A percentile compares a stretch with the other conserved stretches of the same genome.
Conservation (phyloP, 2,797 vertebrate genomes). For the Myiotriccus ornatus region DNA sequence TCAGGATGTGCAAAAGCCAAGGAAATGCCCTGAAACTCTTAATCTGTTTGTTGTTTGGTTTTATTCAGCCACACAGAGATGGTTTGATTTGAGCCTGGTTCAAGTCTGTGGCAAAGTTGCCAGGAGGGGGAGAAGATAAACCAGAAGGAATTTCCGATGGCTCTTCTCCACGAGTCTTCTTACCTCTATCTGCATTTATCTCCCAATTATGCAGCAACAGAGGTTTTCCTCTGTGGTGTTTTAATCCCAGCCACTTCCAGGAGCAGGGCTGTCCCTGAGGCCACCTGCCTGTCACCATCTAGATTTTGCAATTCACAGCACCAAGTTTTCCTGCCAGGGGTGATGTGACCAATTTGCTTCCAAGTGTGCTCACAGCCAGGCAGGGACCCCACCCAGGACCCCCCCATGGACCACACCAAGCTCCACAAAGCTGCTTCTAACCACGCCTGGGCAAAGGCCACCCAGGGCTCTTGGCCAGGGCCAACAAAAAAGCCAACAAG, state of each 20-base stretch:
- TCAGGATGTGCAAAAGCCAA: not conserved
- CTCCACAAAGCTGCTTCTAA: not conserved
- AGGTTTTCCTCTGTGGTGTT: not conserved
- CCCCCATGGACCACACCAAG: not conserved
- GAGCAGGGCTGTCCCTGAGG: not conserved
- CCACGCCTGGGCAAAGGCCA: not conserved
- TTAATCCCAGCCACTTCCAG: not conserved
- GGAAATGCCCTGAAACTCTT: not conserved
- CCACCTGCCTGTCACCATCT: not conserved
- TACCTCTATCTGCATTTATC: not conserved
- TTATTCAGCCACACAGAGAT: not conserved
- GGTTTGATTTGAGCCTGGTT: not conserved
- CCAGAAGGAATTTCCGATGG: not conserved
- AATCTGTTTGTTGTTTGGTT: not conserved
- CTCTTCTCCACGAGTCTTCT: not conserved
- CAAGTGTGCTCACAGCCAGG: fast-evolving
- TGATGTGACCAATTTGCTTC: not conserved
- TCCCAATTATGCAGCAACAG: not conserved
- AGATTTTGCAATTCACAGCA: not conserved
- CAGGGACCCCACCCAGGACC: not conserved
- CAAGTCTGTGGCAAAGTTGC: not conserved
- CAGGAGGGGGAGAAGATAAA: not conserved
- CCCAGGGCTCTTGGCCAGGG: not conserved
- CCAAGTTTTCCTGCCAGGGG: not conserved
- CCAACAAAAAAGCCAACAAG: not conserved